Percentiles rank a stretch among this genome's conserved stretches.
These are phyloP conservation scores for Austrofundulus limnaeus DNA, from an alignment of 2,113 vertebrate species.

Conservation along the genomic window DNA sequence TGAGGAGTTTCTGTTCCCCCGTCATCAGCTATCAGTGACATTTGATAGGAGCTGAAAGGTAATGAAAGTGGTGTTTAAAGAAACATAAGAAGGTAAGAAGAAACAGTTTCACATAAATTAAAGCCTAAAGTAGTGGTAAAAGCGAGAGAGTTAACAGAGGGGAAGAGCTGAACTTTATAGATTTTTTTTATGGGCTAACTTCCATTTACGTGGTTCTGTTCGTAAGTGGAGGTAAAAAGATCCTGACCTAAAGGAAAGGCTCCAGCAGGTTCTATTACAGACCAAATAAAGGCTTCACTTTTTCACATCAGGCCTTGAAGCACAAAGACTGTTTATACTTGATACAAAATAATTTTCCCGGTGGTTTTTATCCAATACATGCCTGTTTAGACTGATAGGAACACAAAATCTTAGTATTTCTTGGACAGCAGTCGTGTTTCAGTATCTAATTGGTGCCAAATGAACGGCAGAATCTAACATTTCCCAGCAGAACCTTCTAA, in stretches of 20 bases:
- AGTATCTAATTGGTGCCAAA: too few relatives aligned
- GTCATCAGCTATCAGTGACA: background rate
- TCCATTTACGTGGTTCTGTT: background rate
- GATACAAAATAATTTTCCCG: background rate
- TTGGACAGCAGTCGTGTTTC: too few relatives aligned
- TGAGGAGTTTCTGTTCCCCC: background rate
- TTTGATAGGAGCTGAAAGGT: background rate
- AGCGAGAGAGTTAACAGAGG: background rate
- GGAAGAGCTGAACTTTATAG: too few relatives aligned
- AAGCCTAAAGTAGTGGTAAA: background rate
- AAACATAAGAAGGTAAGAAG: background rate
- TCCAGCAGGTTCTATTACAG: constrained; percentile 1
- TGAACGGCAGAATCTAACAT: too few relatives aligned
- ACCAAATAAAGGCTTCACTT: background rate
- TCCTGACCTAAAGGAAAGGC: background rate
- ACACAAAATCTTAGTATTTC: too few relatives aligned
- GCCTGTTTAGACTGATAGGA: background rate
- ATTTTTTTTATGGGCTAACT: background rate
- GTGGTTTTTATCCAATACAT: background rate
- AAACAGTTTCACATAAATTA: background rate
- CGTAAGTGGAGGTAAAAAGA: background rate
- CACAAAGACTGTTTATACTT: background rate
- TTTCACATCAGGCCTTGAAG: background rate
- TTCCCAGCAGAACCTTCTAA: too few relatives aligned
- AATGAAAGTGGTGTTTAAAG: background rate